phyloP scores from a whole-genome alignment of 1,140 invertebrate species.

The Neodiprion fabricii region DNA sequence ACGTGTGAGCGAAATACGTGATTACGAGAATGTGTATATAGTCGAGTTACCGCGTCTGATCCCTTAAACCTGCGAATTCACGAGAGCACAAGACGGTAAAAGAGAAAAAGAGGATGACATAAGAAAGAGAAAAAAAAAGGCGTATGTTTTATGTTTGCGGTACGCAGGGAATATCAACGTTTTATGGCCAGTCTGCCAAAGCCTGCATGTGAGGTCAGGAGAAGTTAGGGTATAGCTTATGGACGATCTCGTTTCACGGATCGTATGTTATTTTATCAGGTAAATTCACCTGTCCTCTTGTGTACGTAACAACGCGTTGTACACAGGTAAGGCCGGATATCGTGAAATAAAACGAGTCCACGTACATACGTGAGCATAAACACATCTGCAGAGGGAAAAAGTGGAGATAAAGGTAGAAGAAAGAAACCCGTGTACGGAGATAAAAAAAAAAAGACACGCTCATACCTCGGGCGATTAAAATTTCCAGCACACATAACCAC shows the following conservation, averaged over 20 bases:
- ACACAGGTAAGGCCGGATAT: no score
- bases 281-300: not conserved
- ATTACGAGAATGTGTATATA: not conserved
- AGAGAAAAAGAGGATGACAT: not conserved
- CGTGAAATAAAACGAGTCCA: not conserved
- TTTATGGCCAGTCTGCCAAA: not conserved
- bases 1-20: not conserved
- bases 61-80: not conserved
- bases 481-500: no score
- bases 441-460: no score
- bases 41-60: not conserved
- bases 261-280: not conserved
- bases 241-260: not conserved
- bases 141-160: not conserved
- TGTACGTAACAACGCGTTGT: not conserved
- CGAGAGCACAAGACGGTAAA: not conserved
- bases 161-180: conserved; percentile 1
- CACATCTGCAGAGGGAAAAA: not conserved
- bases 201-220: not conserved
- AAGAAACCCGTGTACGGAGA: no score
- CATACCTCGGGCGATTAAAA: no score
- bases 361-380: not conserved
- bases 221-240: not conserved
- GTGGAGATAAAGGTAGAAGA: no score
- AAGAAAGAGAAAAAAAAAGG: not conserved